Base-by-base conservation (phyloP, 1,140 invertebrate species). In the Psilanteris sp. region DNA sequence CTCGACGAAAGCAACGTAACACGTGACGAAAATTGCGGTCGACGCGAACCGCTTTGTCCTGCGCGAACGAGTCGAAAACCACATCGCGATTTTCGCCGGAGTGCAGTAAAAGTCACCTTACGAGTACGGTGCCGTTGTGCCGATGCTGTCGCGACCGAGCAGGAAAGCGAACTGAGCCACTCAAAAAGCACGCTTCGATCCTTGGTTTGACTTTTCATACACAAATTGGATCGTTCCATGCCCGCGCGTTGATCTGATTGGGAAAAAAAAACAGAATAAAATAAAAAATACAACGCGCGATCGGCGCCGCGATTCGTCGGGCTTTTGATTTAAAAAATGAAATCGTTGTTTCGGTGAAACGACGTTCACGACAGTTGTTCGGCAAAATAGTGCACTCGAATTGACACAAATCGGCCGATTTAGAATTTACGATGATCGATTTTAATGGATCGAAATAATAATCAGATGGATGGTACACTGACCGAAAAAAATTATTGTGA, bases 131-230 rank as follows among this genome's bases (percentile, higher is more conserved):
- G 62, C 74, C 16, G 34, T 48, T 24, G 39, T 29, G 0, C 22
- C 37, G 46, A 43, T 50, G 43, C 7, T 14, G 3, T 68, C 46
- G 64, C 73, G 57, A 72, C 64, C 57, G 48, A 79, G 77, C 78
- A 78, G 78, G 57, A 78, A 81, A 36, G 46, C 79, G 59, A 55
- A 84, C 83, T 84, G 81, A 77, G 59, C 50, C 50, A 54, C 34
- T 64, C 41, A 76, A 70, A 70, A 68, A 52, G 57, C 44, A 4
- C 13, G 39, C 54, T 32, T 16, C 16, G 26, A 32, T 68, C 20
- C 41, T 39, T 41, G 43, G 29, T 39, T 66, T 48, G 37, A 39
- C 32, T 50, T 70, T 57, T 57, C 31, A 57, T 41, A 59, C 52
- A 59, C 52, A 52, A 68, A 68, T 67, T 67, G 48, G 48, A 22